These are phyloP conservation scores for Tetramorium alpestre DNA, from an alignment of 1,140 invertebrate genomes.

Conservation along the genomic window DNA sequence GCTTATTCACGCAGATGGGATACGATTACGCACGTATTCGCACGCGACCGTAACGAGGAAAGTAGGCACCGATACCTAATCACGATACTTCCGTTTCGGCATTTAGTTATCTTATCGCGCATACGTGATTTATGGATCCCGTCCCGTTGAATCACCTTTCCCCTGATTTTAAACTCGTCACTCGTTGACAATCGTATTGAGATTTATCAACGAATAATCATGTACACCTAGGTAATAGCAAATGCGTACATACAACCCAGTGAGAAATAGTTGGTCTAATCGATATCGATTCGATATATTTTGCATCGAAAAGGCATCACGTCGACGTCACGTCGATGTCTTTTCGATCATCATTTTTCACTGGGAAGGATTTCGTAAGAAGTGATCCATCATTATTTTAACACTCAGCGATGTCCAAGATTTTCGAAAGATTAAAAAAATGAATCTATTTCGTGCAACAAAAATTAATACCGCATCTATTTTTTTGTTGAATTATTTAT, in stretches of 20 bases:
- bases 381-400: background rate
- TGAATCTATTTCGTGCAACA: background rate
- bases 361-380: background rate
- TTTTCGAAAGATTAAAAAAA: background rate
- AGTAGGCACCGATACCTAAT: background rate
- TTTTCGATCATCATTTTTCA: too few species aligned
- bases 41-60: background rate
- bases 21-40: background rate
- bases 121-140: background rate
- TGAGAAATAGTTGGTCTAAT: too few species aligned
- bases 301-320: too few species aligned
- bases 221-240: background rate
- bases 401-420: background rate
- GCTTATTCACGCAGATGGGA: background rate
- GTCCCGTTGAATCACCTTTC: background rate
- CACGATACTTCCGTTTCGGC: background rate
- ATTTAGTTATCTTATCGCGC: slow-evolving; percentile 25
- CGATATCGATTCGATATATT: too few species aligned
- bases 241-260: background rate
- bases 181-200: background rate
- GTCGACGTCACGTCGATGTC: too few species aligned
- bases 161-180: background rate
- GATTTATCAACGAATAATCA: background rate
- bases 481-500: too few species aligned
- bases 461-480: too few species aligned